Conservation (phyloP, 2,113 vertebrate species). For the Campylomormyrus tamandua region DNA sequence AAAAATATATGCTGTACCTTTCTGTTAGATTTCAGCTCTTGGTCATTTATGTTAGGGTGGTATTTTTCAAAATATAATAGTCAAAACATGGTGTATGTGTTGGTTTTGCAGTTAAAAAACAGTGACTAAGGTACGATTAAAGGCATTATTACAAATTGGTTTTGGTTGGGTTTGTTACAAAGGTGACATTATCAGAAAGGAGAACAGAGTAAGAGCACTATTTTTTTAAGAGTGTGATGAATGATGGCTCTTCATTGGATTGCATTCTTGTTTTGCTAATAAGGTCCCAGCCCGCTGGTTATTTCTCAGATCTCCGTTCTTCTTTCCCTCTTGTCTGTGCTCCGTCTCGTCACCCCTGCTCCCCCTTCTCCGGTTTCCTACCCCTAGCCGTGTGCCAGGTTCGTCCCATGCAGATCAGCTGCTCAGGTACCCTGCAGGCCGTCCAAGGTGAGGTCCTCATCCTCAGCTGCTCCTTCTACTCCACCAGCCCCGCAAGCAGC, state of each 20-base stretch:
- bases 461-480: conserved; percentile 76
- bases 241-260: neutral
- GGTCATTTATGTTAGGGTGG: neutral
- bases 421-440: conserved; percentile 60
- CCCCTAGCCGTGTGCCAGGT: conserved; percentile 47
- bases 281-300: neutral
- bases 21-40: neutral
- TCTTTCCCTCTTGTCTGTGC: neutral
- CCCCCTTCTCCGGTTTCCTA: neutral
- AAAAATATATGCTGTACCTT: neutral
- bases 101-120: neutral
- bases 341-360: neutral
- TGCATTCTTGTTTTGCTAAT: neutral
- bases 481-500: conserved; percentile 60
- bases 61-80: neutral
- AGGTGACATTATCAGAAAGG: neutral
- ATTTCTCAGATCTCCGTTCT: conserved; percentile 17
- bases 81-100: neutral
- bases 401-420: conserved; percentile 63
- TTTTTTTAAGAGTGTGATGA: neutral
- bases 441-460: conserved; percentile 58
- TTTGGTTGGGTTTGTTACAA: neutral
- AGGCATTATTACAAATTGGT: neutral
- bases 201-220: neutral
- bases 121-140: neutral